These are phyloP conservation scores for Pseudomyrmex dendroicus DNA, from an alignment of 1,140 invertebrate species.

Conservation along the genomic window DNA sequence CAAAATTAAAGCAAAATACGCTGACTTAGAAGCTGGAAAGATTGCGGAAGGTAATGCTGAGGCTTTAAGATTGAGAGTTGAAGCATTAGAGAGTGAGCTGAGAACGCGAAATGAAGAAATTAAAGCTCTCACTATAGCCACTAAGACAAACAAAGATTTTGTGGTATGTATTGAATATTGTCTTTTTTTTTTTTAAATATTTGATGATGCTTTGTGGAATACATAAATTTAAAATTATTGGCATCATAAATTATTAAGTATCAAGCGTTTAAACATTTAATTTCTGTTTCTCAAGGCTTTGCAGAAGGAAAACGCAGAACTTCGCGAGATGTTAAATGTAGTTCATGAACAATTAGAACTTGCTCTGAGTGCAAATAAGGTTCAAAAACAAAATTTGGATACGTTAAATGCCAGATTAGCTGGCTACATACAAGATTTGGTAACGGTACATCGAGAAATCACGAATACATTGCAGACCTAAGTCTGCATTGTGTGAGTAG, in stretches of 20 bases:
- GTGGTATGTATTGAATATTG: slow-evolving; percentile 75
- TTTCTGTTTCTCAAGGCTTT: slow-evolving; percentile 84
- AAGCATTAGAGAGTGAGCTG: slow-evolving; percentile 91
- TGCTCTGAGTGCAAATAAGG: slow-evolving; percentile 92
- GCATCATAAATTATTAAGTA: background rate
- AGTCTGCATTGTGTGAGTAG: slow-evolving; percentile 76
- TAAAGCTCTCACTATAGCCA: slow-evolving; percentile 85
- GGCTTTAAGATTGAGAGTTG: slow-evolving; percentile 90
- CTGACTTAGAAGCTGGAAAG: slow-evolving; percentile 90
- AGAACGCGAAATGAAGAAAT: slow-evolving; percentile 93
- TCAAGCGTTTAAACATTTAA: slow-evolving; percentile 17
- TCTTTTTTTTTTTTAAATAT: background rate
- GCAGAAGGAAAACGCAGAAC: slow-evolving; percentile 90
- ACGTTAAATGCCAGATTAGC: slow-evolving; percentile 94
- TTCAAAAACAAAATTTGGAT: slow-evolving; percentile 93
- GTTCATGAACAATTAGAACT: slow-evolving; percentile 94
- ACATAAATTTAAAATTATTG: background rate
- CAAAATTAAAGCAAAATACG: slow-evolving; percentile 92
- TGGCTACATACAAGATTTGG: slow-evolving; percentile 93
- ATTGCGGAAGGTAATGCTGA: slow-evolving; percentile 85
- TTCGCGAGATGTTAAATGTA: slow-evolving; percentile 89
- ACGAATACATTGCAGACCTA: slow-evolving; percentile 91
- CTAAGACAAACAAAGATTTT: slow-evolving; percentile 84
- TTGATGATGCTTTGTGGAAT: slow-evolving; percentile 1
- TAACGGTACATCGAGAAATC: slow-evolving; percentile 93